Percentiles rank a stretch among this genome's conserved stretches.
Conservation (phyloP, 2,888 invertebrate genomes). For the Lobophora halterata region DNA sequence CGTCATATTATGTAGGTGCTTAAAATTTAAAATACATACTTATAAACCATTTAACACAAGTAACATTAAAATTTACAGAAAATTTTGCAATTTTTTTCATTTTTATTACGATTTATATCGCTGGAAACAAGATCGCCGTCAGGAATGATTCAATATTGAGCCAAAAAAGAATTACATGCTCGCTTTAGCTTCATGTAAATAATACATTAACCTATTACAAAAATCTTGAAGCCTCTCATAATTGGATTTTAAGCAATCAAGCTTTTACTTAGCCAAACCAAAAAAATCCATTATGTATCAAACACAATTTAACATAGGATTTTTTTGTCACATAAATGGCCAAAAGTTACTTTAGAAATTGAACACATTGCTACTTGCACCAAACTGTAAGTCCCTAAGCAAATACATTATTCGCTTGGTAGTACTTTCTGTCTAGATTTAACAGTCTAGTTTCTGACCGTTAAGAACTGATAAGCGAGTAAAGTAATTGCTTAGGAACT, state of each 20-base stretch:
- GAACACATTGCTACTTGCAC: no score
- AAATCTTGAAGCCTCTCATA: slow-evolving; percentile 9
- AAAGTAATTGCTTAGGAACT: no score
- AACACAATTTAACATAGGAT: no score
- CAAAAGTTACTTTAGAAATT: no score
- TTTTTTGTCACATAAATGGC: slow-evolving; percentile 1
- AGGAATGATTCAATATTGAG: slow-evolving; percentile 31
- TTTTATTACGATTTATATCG: slow-evolving; percentile 9
- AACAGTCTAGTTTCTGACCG: no score
- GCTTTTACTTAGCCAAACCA: background rate
- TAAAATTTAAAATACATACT: slow-evolving; percentile 14
- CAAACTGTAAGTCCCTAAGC: no score
- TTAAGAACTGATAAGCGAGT: no score
- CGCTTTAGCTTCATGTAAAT: slow-evolving; percentile 4
- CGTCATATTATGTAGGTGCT: background rate
- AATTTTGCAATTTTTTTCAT: slow-evolving; percentile 23
- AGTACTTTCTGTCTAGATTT: no score
- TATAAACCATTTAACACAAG: slow-evolving; percentile 7
- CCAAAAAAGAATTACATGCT: slow-evolving; percentile 15
- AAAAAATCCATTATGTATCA: background rate
- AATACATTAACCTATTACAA: slow-evolving; percentile 1
- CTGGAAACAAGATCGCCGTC: slow-evolving; percentile 16
- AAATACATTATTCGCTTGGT: no score
- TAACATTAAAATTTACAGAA: slow-evolving; percentile 23
- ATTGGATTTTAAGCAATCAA: slow-evolving; percentile 12